phyloP scores from a whole-genome alignment of 2,113 vertebrate genomes.

The Poeciliopsis prolifica region DNA sequence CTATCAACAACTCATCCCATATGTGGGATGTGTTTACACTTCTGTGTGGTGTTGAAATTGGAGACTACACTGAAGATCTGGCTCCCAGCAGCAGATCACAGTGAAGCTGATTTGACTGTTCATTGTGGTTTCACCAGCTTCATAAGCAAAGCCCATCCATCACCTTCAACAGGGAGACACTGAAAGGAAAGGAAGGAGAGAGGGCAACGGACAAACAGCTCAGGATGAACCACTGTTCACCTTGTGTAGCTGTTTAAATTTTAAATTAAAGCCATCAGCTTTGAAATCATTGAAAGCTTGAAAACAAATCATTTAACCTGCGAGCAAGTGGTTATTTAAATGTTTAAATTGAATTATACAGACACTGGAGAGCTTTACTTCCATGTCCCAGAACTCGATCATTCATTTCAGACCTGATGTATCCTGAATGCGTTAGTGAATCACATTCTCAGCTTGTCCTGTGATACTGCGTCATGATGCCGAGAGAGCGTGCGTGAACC shows the following conservation, averaged over 20 bases:
- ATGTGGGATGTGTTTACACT: too few relatives aligned
- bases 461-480: slow-evolving; percentile 64
- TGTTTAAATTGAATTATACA: background rate
- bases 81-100: slow-evolving; percentile 52
- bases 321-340: background rate
- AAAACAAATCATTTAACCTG: background rate
- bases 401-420: slow-evolving; percentile 51
- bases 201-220: slow-evolving; percentile 52
- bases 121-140: slow-evolving; percentile 77
- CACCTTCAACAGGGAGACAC: slow-evolving; percentile 73
- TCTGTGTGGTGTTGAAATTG: background rate
- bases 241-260: background rate
- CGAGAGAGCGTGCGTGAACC: slow-evolving; percentile 56
- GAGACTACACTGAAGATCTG: slow-evolving; percentile 49
- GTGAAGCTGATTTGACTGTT: slow-evolving; percentile 77
- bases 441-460: slow-evolving; percentile 39
- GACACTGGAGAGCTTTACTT: slow-evolving; percentile 5
- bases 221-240: slow-evolving; percentile 24
- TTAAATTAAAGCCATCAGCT: background rate
- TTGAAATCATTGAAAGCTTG: background rate
- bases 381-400: slow-evolving; percentile 52
- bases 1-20: too few relatives aligned
- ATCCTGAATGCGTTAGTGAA: slow-evolving; percentile 49
- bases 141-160: slow-evolving; percentile 81
- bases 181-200: slow-evolving; percentile 45